Percentiles rank a stretch among this genome's conserved stretches.
These are phyloP conservation scores for Auanema sp. DNA, from an alignment of 2,888 invertebrate genomes.

Conservation along the genomic window DNA sequence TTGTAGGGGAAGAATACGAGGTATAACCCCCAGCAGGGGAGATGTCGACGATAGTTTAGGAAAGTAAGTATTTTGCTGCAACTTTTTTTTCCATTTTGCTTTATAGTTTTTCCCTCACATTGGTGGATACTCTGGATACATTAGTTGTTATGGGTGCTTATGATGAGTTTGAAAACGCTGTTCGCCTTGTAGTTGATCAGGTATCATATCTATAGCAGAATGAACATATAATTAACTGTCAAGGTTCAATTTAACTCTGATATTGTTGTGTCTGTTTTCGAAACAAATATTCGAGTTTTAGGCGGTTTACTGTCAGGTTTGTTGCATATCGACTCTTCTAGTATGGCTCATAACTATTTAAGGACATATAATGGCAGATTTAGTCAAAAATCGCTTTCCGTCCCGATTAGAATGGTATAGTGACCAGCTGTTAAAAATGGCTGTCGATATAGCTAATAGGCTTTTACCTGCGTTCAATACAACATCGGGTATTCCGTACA, in stretches of 20 bases:
- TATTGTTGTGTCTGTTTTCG: slow-evolving; percentile 93
- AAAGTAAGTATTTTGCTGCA: slow-evolving; percentile 81
- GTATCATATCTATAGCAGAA: slow-evolving; percentile 69
- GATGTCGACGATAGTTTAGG: slow-evolving; percentile 95
- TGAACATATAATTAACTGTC: background rate
- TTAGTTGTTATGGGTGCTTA: slow-evolving; percentile 86
- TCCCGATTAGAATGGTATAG: slow-evolving; percentile 65
- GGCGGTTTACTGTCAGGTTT: slow-evolving; percentile 73
- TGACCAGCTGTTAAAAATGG: slow-evolving; percentile 79
- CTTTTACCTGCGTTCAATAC: slow-evolving; percentile 97
- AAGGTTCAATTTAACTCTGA: slow-evolving; percentile 81
- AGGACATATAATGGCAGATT: slow-evolving; percentile 84
- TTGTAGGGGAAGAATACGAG: slow-evolving; percentile 87
- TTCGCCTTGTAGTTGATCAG: slow-evolving; percentile 81
- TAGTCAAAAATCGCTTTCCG: slow-evolving; percentile 76
- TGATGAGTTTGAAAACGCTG: slow-evolving; percentile 88
- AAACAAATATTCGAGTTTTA: slow-evolving; percentile 95
- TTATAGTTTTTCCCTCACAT: slow-evolving; percentile 86
- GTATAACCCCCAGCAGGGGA: slow-evolving; percentile 85
- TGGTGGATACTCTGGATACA: slow-evolving; percentile 91
- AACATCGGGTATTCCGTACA: slow-evolving; percentile 92
- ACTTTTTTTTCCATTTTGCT: slow-evolving; percentile 2
- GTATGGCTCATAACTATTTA: slow-evolving; percentile 17
- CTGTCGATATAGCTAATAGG: slow-evolving; percentile 86
- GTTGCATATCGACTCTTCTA: background rate